Conservation (phyloP, 2,888 invertebrate species). For the Patella depressa region DNA sequence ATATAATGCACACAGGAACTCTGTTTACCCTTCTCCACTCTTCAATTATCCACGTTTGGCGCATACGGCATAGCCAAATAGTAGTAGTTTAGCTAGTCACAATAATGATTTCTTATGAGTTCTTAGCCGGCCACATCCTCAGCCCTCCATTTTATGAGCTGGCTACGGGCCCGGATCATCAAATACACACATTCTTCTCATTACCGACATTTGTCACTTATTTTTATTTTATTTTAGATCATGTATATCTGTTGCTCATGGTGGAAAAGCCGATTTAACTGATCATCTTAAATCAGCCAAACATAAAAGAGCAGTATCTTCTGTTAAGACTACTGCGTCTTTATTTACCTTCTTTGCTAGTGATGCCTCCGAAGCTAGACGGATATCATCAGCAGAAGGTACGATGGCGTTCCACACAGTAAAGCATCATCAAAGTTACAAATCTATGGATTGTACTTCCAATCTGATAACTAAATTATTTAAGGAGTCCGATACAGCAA, state of each 20-base stretch:
- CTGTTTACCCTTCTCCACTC: no score
- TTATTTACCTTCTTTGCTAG: neutral
- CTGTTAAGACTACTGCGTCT: neutral
- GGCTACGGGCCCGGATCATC: no score
- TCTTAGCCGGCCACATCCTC: no score
- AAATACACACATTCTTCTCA: no score
- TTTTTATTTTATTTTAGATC: no score
- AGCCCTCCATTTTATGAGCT: no score
- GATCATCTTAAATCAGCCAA: neutral
- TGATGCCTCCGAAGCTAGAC: neutral
- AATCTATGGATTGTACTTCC: neutral
- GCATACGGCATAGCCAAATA: no score
- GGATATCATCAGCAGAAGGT: neutral
- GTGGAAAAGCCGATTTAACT: neutral
- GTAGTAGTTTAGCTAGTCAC: no score
- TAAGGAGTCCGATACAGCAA: neutral
- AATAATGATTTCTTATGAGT: no score
- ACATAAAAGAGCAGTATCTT: neutral
- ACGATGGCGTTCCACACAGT: neutral
- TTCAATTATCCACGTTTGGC: no score
- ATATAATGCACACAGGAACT: no score
- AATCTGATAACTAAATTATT: neutral
- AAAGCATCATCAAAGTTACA: neutral
- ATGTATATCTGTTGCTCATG: neutral
- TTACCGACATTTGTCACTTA: no score